A percentile compares a stretch with the other conserved stretches of the same genome.
phyloP scores from a whole-genome alignment of 2,888 invertebrate species.

The Drosophila trichaetosa region DNA sequence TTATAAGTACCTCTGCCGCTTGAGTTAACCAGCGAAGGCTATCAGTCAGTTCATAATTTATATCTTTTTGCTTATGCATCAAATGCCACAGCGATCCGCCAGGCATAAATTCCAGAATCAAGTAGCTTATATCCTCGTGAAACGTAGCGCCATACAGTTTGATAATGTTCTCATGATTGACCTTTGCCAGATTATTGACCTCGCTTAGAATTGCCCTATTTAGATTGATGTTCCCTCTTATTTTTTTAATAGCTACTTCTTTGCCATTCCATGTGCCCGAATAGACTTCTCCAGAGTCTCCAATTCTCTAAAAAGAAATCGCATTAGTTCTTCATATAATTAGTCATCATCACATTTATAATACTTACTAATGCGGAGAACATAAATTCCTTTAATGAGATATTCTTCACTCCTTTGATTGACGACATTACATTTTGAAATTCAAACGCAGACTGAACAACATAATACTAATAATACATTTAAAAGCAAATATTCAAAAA shows the following conservation, averaged over 20 bases:
- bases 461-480: no score
- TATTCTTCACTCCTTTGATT: neutral
- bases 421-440: neutral
- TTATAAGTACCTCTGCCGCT: neutral
- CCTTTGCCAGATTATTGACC: neutral
- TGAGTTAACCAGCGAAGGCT: neutral
- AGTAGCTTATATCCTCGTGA: fast-evolving
- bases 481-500: no score
- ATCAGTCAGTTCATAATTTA: neutral
- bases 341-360: neutral
- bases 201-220: fast-evolving
- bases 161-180: neutral
- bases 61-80: fast-evolving
- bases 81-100: neutral
- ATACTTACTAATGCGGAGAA: no score
- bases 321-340: neutral
- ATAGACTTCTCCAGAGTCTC: fast-evolving
- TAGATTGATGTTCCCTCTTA: fast-evolving
- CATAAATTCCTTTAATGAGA: no score
- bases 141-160: neutral
- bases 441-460: neutral
- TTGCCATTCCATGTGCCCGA: neutral
- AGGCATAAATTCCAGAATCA: neutral
- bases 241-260: neutral
- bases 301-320: fast-evolving